A percentile compares a stretch with the other conserved stretches of the same genome.
phyloP scores from a whole-genome alignment of 2,113 vertebrate species.

The Suricata suricatta region DNA sequence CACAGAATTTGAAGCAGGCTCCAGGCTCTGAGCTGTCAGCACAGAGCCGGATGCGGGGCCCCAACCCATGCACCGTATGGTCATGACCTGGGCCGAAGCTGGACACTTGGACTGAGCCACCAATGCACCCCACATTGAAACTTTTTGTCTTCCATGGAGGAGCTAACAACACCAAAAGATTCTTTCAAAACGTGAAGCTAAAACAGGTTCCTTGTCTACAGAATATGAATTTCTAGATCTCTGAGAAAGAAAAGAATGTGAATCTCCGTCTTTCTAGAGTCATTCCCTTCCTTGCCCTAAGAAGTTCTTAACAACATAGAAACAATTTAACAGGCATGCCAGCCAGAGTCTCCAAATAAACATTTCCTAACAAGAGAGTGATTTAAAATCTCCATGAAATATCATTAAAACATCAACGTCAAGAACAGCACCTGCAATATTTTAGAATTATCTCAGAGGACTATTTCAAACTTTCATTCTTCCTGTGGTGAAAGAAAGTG shows the following conservation, averaged over 20 bases:
- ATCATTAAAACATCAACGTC: not conserved
- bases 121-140: not conserved
- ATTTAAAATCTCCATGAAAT: not conserved
- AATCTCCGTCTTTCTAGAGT: not conserved
- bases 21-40: too few relatives aligned
- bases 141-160: not conserved
- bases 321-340: not conserved
- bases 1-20: too few relatives aligned
- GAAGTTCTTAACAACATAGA: conserved; percentile 26
- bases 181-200: not conserved
- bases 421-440: not conserved
- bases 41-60: too few relatives aligned
- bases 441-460: not conserved
- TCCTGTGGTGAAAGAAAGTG: not conserved
- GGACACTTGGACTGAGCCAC: too few relatives aligned
- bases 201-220: not conserved
- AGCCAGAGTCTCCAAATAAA: not conserved
- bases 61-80: too few relatives aligned
- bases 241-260: conserved; percentile 3
- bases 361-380: not conserved
- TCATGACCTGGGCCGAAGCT: too few relatives aligned
- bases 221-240: not conserved
- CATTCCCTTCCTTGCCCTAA: not conserved
- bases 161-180: not conserved
- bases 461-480: not conserved